Conservation (phyloP, 1,140 invertebrate species). For the Frieseomelitta varia region DNA sequence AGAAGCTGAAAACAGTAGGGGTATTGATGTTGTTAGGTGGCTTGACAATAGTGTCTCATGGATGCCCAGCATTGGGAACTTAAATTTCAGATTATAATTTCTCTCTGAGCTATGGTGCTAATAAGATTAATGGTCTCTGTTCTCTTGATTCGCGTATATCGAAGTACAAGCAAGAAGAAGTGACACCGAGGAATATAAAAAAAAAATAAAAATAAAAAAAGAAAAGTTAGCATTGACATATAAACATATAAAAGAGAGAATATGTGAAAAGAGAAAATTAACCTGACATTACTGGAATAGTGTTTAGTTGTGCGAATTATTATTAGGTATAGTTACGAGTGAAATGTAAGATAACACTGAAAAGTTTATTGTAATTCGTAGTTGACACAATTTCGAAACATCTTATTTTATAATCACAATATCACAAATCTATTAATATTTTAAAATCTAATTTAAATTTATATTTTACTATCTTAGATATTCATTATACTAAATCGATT, state of each 20-base stretch:
- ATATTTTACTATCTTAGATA: too few relatives aligned
- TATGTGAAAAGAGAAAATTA: not conserved
- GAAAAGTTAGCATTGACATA: not conserved
- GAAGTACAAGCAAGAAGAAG: constrained; percentile 26
- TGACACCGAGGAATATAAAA: constrained; percentile 6
- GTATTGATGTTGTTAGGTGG: constrained; percentile 48
- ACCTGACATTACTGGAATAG: not conserved
- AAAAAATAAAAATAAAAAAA: not conserved
- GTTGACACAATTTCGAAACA: too few relatives aligned
- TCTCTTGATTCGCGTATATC: constrained; percentile 32
- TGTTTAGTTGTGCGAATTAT: not conserved
- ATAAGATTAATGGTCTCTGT: constrained; percentile 70
- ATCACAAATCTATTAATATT: too few relatives aligned
- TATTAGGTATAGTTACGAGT: not conserved
- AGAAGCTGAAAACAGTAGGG: constrained; percentile 8
- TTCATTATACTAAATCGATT: too few relatives aligned
- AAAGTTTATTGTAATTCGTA: too few relatives aligned
- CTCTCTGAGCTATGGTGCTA: constrained; percentile 65
- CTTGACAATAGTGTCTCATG: constrained; percentile 58
- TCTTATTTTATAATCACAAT: too few relatives aligned
- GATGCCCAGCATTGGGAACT: constrained; percentile 66
- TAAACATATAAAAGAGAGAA: constrained; percentile 7
- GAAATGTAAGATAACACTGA: too few relatives aligned
- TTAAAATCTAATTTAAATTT: too few relatives aligned
- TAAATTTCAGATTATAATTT: constrained; percentile 77